Evolutionary conservation across 2,113 vertebrate genomes (phyloP), one percentile per base, ranked within the genome.

Genomic region (Oreotragus oreotragus): DNA sequence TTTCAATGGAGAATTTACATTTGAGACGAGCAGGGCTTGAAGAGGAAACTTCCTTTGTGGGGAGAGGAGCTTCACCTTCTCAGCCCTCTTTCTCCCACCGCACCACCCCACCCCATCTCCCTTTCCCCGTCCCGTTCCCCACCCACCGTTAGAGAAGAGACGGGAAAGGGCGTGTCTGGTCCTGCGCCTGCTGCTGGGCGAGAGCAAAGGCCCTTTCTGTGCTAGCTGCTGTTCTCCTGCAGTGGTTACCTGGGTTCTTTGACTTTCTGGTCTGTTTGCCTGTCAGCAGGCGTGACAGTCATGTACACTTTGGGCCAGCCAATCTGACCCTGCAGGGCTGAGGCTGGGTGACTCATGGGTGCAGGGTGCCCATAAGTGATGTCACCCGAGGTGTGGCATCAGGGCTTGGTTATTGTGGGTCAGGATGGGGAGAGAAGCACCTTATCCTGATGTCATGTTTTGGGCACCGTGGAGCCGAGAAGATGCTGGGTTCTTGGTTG

Each of bases 81-180:
- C 25, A 5, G 39, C 5, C 1, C 3, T 11, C 21, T n/a, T 39
- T 13, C 7, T 12, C 3, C n/a, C 2, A 12, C 7, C 1, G 7
- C 4, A 0, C 0, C 2, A 3, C n/a, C 45, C 19, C 10, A 15
- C 11, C 19, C n/a, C 1, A 14, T 17, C 6, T 55, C 55, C 25
- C 36, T 13, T 5, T 81, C 14, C 5, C 43, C 45, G 23, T 64
- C 5, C 43, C 45, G 23, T 64, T 51, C 55, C 28, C 64, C n/a
- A 64, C 60, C 43, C 85, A 10, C 21, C 57, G 0, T 17, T 58
- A 47, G 57, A 66, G 66, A 53, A 60, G 27, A 66, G 36, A 19
- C 1, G 21, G 30, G 6, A 16, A 73, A 33, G 47, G 49, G 11
- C 39, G 6, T 21, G 55, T 66, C 84, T n/a, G 28, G 76, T 0